Evolutionary conservation across 2,888 invertebrate species (phyloP), one percentile per base, ranked within the genome.

Genomic region (Gibbula magus): DNA sequence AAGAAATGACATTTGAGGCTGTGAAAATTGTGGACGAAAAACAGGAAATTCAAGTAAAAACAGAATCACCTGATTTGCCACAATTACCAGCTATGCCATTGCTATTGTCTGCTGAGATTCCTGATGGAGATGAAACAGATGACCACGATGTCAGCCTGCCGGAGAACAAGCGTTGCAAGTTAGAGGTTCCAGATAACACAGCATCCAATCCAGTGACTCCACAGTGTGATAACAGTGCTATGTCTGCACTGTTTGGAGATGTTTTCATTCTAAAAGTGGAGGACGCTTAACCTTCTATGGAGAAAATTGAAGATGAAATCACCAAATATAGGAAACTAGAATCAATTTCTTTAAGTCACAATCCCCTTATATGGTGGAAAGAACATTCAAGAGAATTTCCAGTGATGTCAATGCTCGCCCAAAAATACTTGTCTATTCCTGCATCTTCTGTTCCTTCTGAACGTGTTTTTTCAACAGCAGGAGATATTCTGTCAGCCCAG

Each of bases 161-260:
- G n/a, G n/a, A 22, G 45, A 25, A 16, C 1, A 76, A 25, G 29
- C 0, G 2, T n/a, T 61, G 52, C 16, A 22, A 35, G 39, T 4
- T 53, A 56, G 22, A 22, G 70, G 22, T 45, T 5, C 35, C 35
- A 67, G 51, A 52, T 22, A 29, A 20, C 22, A 20, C n/a, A 1
- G 13, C 54, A 8, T 18, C 18, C 29, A 22, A 35, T n/a, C 13
- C 66, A 32, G 66, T 77, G 54, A 18, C 39, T 35, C 35, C 35
- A 35, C 35, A 35, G 35, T 35, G 35, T 5, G 35, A 8, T 5
- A 35, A 35, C 35, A 45, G 45, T 20, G 81, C 79, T 7, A 76
- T 82, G 74, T 82, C 80, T 20, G 45, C 29, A 52, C 75, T 78
- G 0, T 79, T 82, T 75, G 77, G 79, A 18, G 83, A 83, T 75